Percentiles rank a stretch among this genome's conserved stretches.
These are phyloP conservation scores for Sinella curviseta DNA, from an alignment of 1,140 invertebrate species.

Conservation along the genomic window DNA sequence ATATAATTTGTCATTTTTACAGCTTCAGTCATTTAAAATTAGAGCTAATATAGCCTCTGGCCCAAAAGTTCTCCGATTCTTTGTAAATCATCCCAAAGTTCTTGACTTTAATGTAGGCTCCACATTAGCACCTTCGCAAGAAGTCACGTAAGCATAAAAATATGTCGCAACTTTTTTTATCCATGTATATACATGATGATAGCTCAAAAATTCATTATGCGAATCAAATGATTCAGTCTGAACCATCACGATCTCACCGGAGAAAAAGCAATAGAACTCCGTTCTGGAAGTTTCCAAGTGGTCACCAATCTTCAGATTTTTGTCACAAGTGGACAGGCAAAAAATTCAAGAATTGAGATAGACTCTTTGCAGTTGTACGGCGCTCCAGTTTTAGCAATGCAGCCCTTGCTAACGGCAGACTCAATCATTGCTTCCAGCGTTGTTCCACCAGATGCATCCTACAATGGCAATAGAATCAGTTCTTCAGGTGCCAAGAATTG, in stretches of 20 bases:
- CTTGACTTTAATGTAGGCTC: constrained; percentile 4
- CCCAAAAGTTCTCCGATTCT: constrained; percentile 17
- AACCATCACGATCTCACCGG: neutral
- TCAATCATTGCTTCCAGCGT: too few relatives aligned
- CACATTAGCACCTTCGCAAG: constrained; percentile 2
- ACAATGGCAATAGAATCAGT: too few relatives aligned
- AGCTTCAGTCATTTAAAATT: constrained; percentile 27
- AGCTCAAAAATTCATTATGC: neutral
- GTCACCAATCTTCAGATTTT: constrained; percentile 27
- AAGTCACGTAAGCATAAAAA: constrained; percentile 26
- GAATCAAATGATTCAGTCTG: neutral
- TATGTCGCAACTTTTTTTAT: neutral
- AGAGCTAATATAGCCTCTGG: neutral
- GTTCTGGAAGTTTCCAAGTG: constrained; percentile 20
- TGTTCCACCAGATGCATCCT: neutral
- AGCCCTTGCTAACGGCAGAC: neutral
- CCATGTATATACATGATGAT: neutral
- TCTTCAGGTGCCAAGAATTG: neutral
- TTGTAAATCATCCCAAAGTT: constrained; percentile 18
- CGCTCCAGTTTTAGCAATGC: neutral
- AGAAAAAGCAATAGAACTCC: constrained; percentile 18
- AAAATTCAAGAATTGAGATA: neutral
- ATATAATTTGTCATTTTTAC: neutral
- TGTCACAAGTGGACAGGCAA: neutral
- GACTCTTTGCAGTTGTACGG: constrained; percentile 19